Base-by-base conservation (phyloP, 2,113 vertebrate genomes). In the Symphodus melops region DNA sequence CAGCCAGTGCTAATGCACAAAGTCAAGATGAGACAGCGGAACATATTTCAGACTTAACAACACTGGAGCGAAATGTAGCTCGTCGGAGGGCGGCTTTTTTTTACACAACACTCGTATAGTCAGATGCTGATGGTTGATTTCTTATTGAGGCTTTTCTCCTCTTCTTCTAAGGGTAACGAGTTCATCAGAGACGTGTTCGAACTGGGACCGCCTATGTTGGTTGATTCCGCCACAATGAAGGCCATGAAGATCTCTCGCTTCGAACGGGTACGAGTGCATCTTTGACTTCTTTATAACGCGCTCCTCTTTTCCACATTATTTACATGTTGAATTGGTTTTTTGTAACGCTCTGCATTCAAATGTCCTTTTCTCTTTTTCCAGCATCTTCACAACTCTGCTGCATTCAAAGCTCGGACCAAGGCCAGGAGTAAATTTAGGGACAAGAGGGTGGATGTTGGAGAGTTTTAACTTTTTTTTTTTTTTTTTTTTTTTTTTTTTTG, bases 321-420 rank as follows among this genome's bases (percentile, higher is more conserved):
- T 37, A 48, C 46, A 48, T 48, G 6, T 19, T 48, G 16, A 6
- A 48, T 19, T 21, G 2, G 2, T 1, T 0, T 1, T 3, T 5
- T 9, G 53, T 20, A 20, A 33, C 5, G 28, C 28, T 33, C 37
- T 52, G 46, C 19, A 17, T 48, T 48, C 1, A 48, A 5, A 48
- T 48, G 3, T 11, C 14, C 1, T 17, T 48, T 48, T 19, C 17
- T 48, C 46, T 28, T 23, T 23, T 1, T 59, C 14, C 77, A 99
- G 98, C 98, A 99, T 89, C 95, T 98, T 54, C 98, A 97, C 91
- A 99, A 99, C 86, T 97, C 98, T 28, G 98, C 98, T 68, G 97
- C 96, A 2, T 99, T 99, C 93, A 99, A 99, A 91, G 98, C 97
- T 70, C 95, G 98, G 88, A 99, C 98, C 66, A 99, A 99, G 91